phyloP scores from a whole-genome alignment of 1,140 invertebrate species.

The Xylocopa sonorina region DNA sequence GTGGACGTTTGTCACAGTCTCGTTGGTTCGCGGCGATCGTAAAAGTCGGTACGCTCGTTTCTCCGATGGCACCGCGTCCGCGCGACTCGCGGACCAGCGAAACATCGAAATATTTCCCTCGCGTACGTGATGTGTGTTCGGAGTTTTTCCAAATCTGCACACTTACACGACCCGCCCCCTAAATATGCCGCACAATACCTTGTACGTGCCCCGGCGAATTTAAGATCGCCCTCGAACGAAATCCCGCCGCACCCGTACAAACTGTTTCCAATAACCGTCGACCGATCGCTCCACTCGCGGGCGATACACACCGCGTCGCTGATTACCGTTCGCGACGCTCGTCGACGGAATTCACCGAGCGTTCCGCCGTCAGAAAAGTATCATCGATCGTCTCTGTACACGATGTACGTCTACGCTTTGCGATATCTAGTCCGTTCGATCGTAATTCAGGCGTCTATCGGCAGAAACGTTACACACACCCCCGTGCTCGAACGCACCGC shows the following conservation, averaged over 20 bases:
- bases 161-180: background rate
- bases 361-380: background rate
- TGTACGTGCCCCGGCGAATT: background rate
- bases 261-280: background rate
- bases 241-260: background rate
- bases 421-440: background rate
- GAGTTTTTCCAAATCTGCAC: slow-evolving; percentile 7
- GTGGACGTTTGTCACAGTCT: slow-evolving; percentile 16
- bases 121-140: background rate
- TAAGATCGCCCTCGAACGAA: background rate
- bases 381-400: background rate
- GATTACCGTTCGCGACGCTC: background rate
- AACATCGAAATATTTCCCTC: slow-evolving; percentile 8
- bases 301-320: background rate
- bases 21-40: background rate
- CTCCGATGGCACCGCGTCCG: background rate
- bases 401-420: background rate
- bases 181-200: background rate
- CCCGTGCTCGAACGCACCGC: slow-evolving; percentile 13
- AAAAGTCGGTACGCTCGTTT: background rate
- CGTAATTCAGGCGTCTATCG: background rate
- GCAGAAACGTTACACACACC: background rate
- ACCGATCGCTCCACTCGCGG: no score
- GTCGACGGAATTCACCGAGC: background rate
- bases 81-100: background rate